Evolutionary conservation across 2,797 vertebrate species (phyloP).

Genomic region (Halcyon badia): DNA sequence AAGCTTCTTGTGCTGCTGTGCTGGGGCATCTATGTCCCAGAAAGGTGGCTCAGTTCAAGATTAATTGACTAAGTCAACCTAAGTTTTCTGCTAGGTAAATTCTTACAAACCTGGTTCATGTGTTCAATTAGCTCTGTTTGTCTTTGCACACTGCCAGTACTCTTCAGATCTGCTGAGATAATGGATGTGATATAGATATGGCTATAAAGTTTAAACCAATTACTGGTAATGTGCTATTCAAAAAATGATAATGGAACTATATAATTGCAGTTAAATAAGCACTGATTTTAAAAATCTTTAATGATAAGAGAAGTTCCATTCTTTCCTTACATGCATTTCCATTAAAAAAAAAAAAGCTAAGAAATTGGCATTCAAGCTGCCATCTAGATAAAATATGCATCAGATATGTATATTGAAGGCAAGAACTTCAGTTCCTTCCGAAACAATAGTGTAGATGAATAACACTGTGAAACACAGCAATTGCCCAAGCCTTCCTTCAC

Average conservation of each 20-base stretch:
- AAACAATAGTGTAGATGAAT: not conserved
- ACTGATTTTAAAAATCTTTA: not conserved
- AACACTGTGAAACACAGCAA: not conserved
- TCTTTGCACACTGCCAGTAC: not conserved
- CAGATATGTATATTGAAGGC: not conserved
- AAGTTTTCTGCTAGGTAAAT: not conserved
- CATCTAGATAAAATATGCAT: not conserved
- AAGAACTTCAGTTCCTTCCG: not conserved
- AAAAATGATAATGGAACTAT: slow-evolving; percentile 24
- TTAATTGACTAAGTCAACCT: not conserved
- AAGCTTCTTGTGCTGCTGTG: not conserved
- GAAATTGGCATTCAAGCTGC: not conserved
- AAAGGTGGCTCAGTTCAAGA: not conserved
- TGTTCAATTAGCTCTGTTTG: slow-evolving; percentile 33
- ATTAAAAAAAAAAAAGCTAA: not conserved
- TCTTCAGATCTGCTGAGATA: not conserved
- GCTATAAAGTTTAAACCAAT: slow-evolving; percentile 44
- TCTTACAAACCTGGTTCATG: not conserved
- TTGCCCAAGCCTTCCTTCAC: not conserved
- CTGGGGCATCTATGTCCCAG: not conserved
- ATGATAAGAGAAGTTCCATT: not conserved
- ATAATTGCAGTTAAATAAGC: slow-evolving; percentile 24
- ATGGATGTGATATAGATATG: not conserved
- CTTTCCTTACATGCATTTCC: not conserved
- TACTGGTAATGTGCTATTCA: not conserved